These are phyloP conservation scores for Gallinago jamesoni DNA, from an alignment of 2,113 vertebrate species.

Conservation along the genomic window DNA sequence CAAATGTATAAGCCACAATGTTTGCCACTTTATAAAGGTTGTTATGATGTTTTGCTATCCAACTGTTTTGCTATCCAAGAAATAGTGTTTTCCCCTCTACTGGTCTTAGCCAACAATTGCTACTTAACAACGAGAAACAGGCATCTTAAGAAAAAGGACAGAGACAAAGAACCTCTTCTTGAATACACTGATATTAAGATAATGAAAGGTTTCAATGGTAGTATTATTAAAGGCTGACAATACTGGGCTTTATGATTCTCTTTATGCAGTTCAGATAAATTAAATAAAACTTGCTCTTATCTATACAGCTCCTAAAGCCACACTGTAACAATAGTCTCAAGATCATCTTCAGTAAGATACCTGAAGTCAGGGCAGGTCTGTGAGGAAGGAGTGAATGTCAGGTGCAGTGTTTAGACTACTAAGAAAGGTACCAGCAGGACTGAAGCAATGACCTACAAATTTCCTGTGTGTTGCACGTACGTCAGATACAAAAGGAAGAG, in stretches of 20 bases:
- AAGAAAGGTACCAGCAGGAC: not conserved
- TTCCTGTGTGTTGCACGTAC: not conserved
- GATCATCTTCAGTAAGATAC: not conserved
- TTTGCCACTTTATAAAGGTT: not conserved
- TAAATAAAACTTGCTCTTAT: constrained; percentile 64
- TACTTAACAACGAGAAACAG: constrained; percentile 52
- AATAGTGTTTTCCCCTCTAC: not conserved
- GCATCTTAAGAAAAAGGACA: constrained; percentile 18
- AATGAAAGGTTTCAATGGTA: constrained; percentile 60
- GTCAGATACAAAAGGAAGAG: not conserved
- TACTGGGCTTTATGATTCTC: constrained; percentile 17
- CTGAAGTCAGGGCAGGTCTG: not conserved
- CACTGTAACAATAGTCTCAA: not conserved
- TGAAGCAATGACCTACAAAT: not conserved
- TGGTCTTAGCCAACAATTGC: constrained; percentile 32
- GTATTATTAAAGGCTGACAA: constrained; percentile 57
- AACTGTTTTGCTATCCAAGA: not conserved
- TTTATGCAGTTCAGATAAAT: constrained; percentile 57
- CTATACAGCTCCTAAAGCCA: constrained; percentile 31
- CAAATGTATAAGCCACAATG: not conserved
- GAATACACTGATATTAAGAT: constrained; percentile 61
- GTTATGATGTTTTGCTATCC: not conserved
- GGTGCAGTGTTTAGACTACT: not conserved
- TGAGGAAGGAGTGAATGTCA: not conserved
- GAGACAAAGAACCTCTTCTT: constrained; percentile 59